These are phyloP conservation scores for Tinea trinotella DNA, from an alignment of 2,888 invertebrate genomes.

Conservation along the genomic window DNA sequence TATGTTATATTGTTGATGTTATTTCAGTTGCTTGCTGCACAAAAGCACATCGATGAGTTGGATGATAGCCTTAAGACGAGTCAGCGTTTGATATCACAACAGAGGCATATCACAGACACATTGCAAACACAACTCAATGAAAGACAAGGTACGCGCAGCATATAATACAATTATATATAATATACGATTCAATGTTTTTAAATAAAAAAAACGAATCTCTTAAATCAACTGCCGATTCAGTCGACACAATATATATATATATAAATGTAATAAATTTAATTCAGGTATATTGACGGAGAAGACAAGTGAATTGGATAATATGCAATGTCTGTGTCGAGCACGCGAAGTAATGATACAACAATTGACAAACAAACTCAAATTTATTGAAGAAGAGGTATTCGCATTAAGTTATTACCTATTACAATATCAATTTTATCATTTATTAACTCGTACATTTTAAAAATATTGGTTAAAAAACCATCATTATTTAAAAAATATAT, in stretches of 20 bases:
- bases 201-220: too few relatives aligned
- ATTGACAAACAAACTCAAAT: not conserved
- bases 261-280: not conserved
- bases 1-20: too few relatives aligned
- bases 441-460: too few relatives aligned
- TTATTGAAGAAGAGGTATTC: not conserved
- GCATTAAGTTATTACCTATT: too few relatives aligned
- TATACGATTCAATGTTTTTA: too few relatives aligned
- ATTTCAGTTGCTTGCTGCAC: not conserved
- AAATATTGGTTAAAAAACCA: too few relatives aligned
- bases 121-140: not conserved
- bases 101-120: not conserved
- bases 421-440: too few relatives aligned
- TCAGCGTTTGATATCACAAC: not conserved
- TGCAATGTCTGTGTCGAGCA: not conserved
- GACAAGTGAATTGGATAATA: not conserved
- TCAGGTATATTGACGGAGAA: conserved; percentile 4
- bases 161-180: too few relatives aligned
- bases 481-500: too few relatives aligned
- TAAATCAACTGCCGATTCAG: not conserved
- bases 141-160: not conserved
- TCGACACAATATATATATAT: too few relatives aligned
- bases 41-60: not conserved
- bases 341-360: not conserved
- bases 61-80: not conserved